Conservation (phyloP, 2,113 vertebrate species). For the Hippopotamus amphibius region DNA sequence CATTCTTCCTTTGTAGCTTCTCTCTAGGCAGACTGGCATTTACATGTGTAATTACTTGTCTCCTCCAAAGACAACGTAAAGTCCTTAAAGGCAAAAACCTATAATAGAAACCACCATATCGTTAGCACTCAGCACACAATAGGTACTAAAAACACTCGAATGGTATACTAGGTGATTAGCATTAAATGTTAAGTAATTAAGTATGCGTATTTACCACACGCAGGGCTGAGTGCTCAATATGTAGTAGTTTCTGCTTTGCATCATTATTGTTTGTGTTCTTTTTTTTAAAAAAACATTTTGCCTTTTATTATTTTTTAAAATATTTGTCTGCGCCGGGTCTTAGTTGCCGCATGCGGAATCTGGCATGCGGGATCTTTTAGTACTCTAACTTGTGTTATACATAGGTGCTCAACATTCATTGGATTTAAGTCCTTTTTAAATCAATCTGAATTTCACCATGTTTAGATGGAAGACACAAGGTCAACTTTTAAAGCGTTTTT, state of each 20-base stretch:
- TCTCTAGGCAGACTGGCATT: background rate
- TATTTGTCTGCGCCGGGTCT: no score
- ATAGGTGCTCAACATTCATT: background rate
- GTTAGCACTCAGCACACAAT: background rate
- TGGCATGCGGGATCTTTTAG: no score
- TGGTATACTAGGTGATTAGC: background rate
- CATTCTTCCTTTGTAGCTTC: background rate
- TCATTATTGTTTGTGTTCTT: background rate
- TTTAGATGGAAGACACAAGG: background rate
- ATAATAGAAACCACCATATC: background rate
- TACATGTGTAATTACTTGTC: conserved; percentile 6
- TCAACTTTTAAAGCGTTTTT: background rate
- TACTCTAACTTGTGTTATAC: background rate
- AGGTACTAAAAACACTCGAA: background rate
- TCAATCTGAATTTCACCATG: background rate
- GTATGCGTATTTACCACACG: background rate
- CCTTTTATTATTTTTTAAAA: no score
- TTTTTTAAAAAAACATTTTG: no score
- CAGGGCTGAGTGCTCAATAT: background rate
- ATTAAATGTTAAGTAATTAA: background rate
- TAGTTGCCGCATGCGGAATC: no score
- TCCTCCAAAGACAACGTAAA: background rate
- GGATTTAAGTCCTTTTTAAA: background rate
- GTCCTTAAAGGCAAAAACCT: background rate
- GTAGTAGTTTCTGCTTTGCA: background rate